Percentiles rank a stretch among this genome's conserved stretches.
Evolutionary conservation across 1,140 invertebrate genomes (phyloP).

Genomic region (Myzus persicae): DNA sequence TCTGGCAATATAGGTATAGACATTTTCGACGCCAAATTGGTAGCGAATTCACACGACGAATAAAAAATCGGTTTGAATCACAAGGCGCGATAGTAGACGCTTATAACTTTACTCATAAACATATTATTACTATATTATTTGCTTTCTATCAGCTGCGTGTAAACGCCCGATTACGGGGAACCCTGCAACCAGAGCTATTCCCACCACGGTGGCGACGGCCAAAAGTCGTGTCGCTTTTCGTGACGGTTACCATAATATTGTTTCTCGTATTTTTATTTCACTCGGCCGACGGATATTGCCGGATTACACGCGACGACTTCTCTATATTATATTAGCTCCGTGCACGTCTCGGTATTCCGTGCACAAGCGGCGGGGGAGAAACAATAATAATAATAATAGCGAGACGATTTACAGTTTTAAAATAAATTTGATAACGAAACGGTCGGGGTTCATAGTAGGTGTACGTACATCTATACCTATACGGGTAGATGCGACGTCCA

Average conservation of each 20-base stretch:
- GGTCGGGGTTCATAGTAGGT: too few species aligned
- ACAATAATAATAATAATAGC: not conserved
- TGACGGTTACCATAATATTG: not conserved
- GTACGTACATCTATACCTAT: too few species aligned
- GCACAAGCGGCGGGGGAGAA: not conserved
- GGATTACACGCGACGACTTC: constrained; percentile 33
- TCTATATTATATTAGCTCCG: too few species aligned
- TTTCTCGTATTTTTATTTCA: not conserved
- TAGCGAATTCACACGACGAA: not conserved
- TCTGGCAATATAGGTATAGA: too few species aligned
- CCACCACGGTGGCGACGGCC: not conserved
- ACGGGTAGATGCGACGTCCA: not conserved
- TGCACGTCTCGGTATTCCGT: not conserved
- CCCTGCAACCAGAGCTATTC: not conserved
- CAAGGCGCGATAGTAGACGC: not conserved
- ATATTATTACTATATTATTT: not conserved
- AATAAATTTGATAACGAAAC: not conserved
- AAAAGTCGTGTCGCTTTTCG: constrained; percentile 22
- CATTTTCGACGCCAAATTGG: not conserved
- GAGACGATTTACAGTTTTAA: constrained; percentile 9
- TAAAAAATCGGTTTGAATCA: not conserved
- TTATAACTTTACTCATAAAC: not conserved
- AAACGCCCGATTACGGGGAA: not conserved
- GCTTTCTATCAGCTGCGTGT: not conserved
- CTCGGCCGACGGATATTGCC: not conserved